Conservation (phyloP, 2,888 invertebrate genomes). For the Acanthosepion esculentum region DNA sequence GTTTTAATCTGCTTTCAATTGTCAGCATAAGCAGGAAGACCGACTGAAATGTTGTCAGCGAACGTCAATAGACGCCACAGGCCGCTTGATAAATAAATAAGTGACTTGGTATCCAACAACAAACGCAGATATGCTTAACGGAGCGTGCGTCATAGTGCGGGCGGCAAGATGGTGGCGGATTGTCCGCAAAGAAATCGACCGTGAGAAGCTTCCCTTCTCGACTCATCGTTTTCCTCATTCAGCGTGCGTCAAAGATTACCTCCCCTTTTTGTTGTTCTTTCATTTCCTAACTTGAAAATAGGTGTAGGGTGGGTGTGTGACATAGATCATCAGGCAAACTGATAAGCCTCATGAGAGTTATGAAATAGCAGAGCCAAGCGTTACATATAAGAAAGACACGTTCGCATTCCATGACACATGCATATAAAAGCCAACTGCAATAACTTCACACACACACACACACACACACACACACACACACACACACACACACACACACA, state of each 20-base stretch:
- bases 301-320: not conserved
- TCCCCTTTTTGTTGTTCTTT: not conserved
- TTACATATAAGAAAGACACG: no score
- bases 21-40: not conserved
- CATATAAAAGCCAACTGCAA: no score
- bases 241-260: not conserved
- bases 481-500: not conserved
- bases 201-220: no score
- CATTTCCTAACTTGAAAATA: not conserved
- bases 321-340: no score
- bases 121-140: not conserved
- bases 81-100: conserved; percentile 33
- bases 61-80: not conserved
- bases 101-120: not conserved
- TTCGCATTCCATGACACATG: no score
- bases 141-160: conserved; percentile 33
- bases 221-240: not conserved
- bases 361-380: no score
- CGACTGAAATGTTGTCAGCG: conserved; percentile 4
- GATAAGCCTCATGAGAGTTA: no score
- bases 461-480: not conserved
- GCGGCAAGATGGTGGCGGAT: not conserved
- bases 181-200: no score
- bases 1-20: not conserved
- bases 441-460: not conserved